Base-by-base conservation (phyloP, 1,140 invertebrate species). In the Vanessa atalanta region DNA sequence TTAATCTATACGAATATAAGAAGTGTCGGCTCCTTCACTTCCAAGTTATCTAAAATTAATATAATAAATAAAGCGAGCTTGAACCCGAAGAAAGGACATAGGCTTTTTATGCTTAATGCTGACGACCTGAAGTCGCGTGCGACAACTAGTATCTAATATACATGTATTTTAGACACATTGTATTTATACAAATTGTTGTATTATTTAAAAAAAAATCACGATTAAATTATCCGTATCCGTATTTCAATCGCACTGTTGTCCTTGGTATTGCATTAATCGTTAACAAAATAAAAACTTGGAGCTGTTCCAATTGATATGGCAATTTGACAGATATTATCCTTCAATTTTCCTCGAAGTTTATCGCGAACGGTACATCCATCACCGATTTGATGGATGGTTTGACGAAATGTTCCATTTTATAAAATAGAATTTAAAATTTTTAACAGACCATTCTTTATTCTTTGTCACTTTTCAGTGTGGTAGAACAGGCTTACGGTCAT, bases 281-380 rank as follows among this genome's bases (percentile, higher is more conserved):
- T 16, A 23, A 23, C 20, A 23, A 23, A 53, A 57, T 20, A 23
- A 23, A 13, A 20, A 57, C 53, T 57, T 57, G 53, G 53, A 57
- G 20, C 53, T 23, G 53, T 57, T 57, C 53, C 53, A 57, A 57
- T 3, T 57, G 53, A 57, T 57, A 57, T 26, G 20, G 20, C 53
- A 57, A 57, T 57, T 57, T 57, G 53, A 57, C 53, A 57, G 53
- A 16, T 57, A 57, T 57, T 57, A 57, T 23, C 53, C 53, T 57
- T 57, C 53, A 57, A 57, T 57, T 57, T 57, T 20, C 53, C 53
- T 14, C 20, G 16, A 23, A 57, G 16, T 57, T 57, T 57, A 23
- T 57, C 12, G 12, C 16, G 53, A 53, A 53, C 53, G 16, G 53
- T 57, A 57, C 53, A 57, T 57, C 53, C 9, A 57, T 57, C 53